A percentile compares a stretch with the other conserved stretches of the same genome.
Conservation (phyloP, 2,888 invertebrate genomes). For the Scaptomyza tumidula region DNA sequence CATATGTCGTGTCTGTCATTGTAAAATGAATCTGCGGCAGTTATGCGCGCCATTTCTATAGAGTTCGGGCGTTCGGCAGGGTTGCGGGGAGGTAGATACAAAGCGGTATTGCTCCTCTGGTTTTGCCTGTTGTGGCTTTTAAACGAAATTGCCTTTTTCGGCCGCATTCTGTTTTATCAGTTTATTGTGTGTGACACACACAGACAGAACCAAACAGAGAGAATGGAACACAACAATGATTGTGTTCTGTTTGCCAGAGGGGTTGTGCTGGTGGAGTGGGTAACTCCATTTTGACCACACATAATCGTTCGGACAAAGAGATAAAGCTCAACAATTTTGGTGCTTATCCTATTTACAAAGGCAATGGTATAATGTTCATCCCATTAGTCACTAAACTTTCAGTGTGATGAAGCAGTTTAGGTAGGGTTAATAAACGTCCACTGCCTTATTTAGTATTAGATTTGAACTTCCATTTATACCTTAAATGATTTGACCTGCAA, state of each 20-base stretch:
- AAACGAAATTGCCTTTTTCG: constrained; percentile 71
- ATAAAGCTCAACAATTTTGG: constrained; percentile 23
- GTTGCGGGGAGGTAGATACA: background rate
- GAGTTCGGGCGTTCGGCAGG: background rate
- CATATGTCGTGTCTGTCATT: constrained; percentile 63
- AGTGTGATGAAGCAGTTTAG: background rate
- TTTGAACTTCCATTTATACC: too few species aligned
- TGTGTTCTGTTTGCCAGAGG: constrained; percentile 22
- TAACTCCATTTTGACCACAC: constrained; percentile 37
- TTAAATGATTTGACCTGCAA: background rate
- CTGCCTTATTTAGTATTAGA: too few species aligned
- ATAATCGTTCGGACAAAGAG: constrained; percentile 23
- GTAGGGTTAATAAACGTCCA: too few species aligned
- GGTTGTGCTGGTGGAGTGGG: background rate
- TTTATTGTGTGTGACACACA: constrained; percentile 33
- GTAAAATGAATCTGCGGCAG: constrained; percentile 70
- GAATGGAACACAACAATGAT: constrained; percentile 3
- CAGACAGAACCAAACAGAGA: background rate
- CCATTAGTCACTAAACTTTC: background rate
- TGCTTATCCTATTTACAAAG: constrained; percentile 23
- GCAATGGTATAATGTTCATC: background rate
- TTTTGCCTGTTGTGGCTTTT: constrained; percentile 74
- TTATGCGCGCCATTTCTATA: constrained; percentile 40
- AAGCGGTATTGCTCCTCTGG: constrained; percentile 40
- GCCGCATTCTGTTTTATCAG: constrained; percentile 14